These are phyloP conservation scores for Mus minutoides DNA, from an alignment of 2,797 vertebrate genomes.

Conservation along the genomic window DNA sequence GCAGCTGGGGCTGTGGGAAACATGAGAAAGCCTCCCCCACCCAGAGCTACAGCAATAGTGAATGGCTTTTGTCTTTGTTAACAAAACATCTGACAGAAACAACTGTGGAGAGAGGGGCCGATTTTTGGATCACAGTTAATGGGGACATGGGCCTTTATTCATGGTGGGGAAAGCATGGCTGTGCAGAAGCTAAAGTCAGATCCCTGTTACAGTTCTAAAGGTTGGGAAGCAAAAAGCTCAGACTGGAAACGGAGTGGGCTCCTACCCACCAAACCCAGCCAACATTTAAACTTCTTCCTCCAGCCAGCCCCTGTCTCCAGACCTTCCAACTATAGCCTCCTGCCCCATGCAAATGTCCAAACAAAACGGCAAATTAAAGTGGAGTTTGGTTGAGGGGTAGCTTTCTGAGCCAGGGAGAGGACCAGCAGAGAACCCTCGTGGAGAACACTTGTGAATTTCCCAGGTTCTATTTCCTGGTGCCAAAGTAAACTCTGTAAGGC, in stretches of 20 bases:
- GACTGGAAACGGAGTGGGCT: not conserved
- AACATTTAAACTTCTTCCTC: no score
- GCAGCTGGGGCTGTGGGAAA: accelerated
- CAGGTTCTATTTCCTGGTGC: not conserved
- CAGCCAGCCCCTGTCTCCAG: not conserved
- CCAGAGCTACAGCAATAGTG: not conserved
- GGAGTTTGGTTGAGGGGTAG: not conserved
- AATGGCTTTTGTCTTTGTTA: not conserved
- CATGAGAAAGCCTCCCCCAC: not conserved
- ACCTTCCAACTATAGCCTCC: not conserved
- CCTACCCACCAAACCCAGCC: not conserved
- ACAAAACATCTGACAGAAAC: not conserved
- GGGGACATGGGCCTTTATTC: not conserved
- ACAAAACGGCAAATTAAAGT: no score
- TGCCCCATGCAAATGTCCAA: not conserved
- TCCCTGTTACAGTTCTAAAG: no score
- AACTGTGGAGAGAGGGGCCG: not conserved
- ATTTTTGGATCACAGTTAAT: not conserved
- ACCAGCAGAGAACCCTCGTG: accelerated
- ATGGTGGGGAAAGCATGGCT: not conserved
- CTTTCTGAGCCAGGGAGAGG: not conserved
- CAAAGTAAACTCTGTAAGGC: not conserved
- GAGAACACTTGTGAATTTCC: not conserved
- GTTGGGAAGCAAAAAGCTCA: not conserved
- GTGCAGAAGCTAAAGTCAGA: not conserved